phyloP scores from a whole-genome alignment of 1,140 invertebrate species.

The Agrypnia vestita region DNA sequence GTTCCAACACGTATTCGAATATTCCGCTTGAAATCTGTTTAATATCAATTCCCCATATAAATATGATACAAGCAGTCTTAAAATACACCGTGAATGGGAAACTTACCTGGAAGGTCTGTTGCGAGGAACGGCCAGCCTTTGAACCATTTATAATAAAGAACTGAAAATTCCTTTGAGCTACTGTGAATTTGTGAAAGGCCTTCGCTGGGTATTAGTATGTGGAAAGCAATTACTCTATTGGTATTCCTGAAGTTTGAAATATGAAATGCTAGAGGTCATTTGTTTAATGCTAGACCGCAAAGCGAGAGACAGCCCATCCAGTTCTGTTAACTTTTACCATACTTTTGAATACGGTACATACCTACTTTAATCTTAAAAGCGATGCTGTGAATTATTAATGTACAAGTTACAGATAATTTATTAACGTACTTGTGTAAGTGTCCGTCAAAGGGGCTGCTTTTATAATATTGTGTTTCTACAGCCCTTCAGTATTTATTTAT shows the following conservation, averaged over 20 bases:
- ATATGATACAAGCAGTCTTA: neutral
- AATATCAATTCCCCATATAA: conserved; percentile 1
- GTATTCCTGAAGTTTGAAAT: conserved; percentile 14
- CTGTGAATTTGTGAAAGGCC: conserved; percentile 21
- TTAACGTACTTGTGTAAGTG: too few species aligned
- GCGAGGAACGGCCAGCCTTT: neutral
- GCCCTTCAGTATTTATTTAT: too few species aligned
- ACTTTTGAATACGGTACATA: too few species aligned
- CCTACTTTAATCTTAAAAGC: too few species aligned
- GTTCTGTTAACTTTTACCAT: conserved; percentile 8
- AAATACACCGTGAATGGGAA: conserved; percentile 1
- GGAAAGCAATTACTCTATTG: conserved; percentile 11
- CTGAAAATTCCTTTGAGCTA: conserved; percentile 8
- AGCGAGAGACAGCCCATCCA: neutral
- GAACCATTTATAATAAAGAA: conserved; percentile 1
- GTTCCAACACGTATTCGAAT: too few species aligned
- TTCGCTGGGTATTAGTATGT: neutral
- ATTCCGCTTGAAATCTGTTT: neutral
- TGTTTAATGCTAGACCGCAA: conserved; percentile 5
- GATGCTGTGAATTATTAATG: too few species aligned
- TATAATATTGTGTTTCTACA: too few species aligned
- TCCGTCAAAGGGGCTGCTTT: too few species aligned
- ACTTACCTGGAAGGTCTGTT: neutral
- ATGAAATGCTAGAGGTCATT: conserved; percentile 16
- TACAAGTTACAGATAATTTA: too few species aligned